Conservation (phyloP, 2,888 invertebrate genomes). For the Nomada ruficornis region DNA sequence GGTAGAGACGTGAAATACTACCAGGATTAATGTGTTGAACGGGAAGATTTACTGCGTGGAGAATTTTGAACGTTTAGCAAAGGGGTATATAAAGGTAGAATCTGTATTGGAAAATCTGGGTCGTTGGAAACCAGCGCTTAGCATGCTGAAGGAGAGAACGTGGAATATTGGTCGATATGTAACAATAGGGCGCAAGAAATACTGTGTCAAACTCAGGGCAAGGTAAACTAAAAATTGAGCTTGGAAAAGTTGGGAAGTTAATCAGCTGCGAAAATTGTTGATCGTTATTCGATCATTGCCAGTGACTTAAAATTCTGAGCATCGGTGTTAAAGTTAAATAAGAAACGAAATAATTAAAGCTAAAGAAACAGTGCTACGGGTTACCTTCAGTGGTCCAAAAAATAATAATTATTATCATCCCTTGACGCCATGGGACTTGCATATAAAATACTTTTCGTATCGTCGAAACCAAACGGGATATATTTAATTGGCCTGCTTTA, state of each 20-base stretch:
- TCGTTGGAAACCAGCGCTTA: constrained; percentile 15
- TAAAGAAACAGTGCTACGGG: no score
- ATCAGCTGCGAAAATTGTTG: not conserved
- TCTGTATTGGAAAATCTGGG: constrained; percentile 26
- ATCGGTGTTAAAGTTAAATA: no score
- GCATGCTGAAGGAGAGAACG: constrained; percentile 14
- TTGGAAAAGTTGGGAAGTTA: not conserved
- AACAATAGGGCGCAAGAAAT: constrained; percentile 2
- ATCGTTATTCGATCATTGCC: no score
- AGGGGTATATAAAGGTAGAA: not conserved
- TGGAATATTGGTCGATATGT: constrained; percentile 14
- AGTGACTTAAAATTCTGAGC: no score
- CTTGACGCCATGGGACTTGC: no score
- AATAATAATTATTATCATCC: no score
- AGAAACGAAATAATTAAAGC: no score
- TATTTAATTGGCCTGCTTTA: no score
- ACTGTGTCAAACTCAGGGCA: not conserved
- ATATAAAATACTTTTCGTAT: no score
- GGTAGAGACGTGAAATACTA: constrained; percentile 3
- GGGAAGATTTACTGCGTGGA: constrained; percentile 3
- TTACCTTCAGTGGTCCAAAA: no score
- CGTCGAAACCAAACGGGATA: no score
- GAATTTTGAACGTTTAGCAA: constrained; percentile 16
- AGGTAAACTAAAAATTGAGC: no score
- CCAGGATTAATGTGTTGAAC: constrained; percentile 10